Evolutionary conservation across 2,888 invertebrate genomes (phyloP).

Genomic region (Idaea aversata): DNA sequence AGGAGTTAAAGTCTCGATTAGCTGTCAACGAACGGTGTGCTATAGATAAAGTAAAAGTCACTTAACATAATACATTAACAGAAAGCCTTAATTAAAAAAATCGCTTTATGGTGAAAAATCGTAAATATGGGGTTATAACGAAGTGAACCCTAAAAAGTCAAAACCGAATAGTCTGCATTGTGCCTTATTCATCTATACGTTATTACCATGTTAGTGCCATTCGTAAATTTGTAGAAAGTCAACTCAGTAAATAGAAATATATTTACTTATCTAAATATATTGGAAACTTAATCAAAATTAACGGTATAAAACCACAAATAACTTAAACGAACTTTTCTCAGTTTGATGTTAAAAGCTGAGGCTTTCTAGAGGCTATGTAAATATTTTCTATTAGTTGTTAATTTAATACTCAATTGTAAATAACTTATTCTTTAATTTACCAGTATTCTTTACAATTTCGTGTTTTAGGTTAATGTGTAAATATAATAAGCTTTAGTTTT

Average conservation of each 20-base stretch:
- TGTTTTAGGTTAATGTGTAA: constrained; percentile 5
- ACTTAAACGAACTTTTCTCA: background rate
- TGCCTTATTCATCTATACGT: constrained; percentile 41
- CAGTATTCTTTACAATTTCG: background rate
- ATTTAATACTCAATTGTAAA: constrained; percentile 39
- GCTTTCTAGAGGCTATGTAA: constrained; percentile 43
- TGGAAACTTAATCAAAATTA: background rate
- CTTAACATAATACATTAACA: too few relatives aligned
- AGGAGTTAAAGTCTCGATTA: too few relatives aligned
- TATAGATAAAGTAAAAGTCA: too few relatives aligned
- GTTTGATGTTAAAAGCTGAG: constrained; percentile 4
- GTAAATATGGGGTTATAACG: constrained; percentile 17
- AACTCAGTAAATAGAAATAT: background rate
- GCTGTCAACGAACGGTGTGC: too few relatives aligned
- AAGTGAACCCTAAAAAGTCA: constrained; percentile 36
- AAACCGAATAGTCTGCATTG: constrained; percentile 31
- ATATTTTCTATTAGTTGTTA: constrained; percentile 26
- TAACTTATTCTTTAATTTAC: constrained; percentile 24
- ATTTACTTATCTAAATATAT: constrained; percentile 7
- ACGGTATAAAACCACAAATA: background rate
- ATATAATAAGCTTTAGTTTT: constrained; percentile 17
- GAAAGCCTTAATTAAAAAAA: too few relatives aligned
- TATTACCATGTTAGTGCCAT: constrained; percentile 48
- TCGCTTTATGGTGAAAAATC: too few relatives aligned
- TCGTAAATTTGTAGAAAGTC: constrained; percentile 17